These are phyloP conservation scores for Euwallacea fornicatus DNA, from an alignment of 1,140 invertebrate genomes.

Conservation along the genomic window DNA sequence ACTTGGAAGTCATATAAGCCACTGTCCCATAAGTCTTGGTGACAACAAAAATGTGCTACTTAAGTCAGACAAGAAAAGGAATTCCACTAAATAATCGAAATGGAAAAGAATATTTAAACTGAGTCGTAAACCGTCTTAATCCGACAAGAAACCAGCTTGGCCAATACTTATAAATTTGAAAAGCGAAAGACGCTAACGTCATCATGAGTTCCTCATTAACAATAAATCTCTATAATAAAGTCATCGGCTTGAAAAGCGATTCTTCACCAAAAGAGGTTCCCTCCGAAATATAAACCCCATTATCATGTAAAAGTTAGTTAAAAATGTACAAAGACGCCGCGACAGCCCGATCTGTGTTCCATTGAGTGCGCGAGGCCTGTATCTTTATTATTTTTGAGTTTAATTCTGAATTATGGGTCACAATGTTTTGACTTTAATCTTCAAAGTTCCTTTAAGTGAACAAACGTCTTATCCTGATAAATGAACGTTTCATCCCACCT, in stretches of 20 bases:
- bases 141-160: slow-evolving; percentile 20
- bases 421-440: slow-evolving; percentile 40
- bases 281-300: slow-evolving; percentile 25
- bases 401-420: slow-evolving; percentile 42
- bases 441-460: slow-evolving; percentile 6
- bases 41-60: neutral
- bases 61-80: slow-evolving; percentile 1
- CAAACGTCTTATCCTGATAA: slow-evolving; percentile 27
- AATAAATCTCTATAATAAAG: slow-evolving; percentile 38
- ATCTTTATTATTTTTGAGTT: slow-evolving; percentile 23
- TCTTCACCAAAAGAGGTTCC: slow-evolving; percentile 18
- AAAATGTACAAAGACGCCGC: slow-evolving; percentile 34
- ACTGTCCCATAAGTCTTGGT: slow-evolving; percentile 1
- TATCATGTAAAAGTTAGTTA: slow-evolving; percentile 30
- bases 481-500: slow-evolving; percentile 7
- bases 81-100: neutral
- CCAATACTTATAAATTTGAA: slow-evolving; percentile 28
- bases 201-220: slow-evolving; percentile 30
- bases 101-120: slow-evolving; percentile 15
- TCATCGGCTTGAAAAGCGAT: slow-evolving; percentile 29
- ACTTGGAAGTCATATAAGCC: slow-evolving; percentile 18
- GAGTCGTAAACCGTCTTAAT: slow-evolving; percentile 31
- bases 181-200: slow-evolving; percentile 36
- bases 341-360: slow-evolving; percentile 14
- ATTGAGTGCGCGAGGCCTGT: slow-evolving; percentile 19